Conservation (phyloP, 2,113 vertebrate genomes). For the rabbit (Oryctolagus cuniculus) region DNA sequence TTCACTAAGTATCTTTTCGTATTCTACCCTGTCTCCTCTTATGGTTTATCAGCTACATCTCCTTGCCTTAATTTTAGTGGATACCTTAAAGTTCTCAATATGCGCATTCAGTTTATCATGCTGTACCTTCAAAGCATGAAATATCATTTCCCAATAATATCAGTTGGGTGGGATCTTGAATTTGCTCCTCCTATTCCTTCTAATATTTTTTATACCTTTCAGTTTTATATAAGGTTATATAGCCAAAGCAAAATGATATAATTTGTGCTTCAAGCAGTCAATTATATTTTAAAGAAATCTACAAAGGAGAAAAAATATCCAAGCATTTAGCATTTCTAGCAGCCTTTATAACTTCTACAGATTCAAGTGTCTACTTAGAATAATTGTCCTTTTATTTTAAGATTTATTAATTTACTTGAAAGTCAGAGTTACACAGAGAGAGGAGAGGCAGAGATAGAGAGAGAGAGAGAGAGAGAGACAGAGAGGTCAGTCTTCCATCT, state of each 20-base stretch:
- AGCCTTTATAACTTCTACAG: background rate
- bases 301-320: background rate
- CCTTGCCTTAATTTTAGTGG: background rate
- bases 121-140: background rate
- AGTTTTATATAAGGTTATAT: background rate
- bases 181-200: background rate
- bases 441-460: too few species aligned
- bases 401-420: background rate
- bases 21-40: background rate
- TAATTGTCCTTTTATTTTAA: background rate
- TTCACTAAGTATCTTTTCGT: background rate
- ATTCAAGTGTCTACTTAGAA: conserved; percentile 2
- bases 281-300: background rate
- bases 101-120: background rate
- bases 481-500: too few species aligned
- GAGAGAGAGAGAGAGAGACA: too few species aligned
- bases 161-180: background rate
- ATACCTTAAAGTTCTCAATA: background rate
- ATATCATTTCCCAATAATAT: background rate
- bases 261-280: background rate
- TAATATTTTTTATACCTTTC: background rate
- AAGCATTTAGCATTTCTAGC: background rate
- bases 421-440: too few species aligned
- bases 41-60: background rate
- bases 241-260: background rate